Percentiles rank a stretch among this genome's conserved stretches.
phyloP scores from a whole-genome alignment of 1,140 invertebrate genomes.

The Hypsibius dujardini region DNA sequence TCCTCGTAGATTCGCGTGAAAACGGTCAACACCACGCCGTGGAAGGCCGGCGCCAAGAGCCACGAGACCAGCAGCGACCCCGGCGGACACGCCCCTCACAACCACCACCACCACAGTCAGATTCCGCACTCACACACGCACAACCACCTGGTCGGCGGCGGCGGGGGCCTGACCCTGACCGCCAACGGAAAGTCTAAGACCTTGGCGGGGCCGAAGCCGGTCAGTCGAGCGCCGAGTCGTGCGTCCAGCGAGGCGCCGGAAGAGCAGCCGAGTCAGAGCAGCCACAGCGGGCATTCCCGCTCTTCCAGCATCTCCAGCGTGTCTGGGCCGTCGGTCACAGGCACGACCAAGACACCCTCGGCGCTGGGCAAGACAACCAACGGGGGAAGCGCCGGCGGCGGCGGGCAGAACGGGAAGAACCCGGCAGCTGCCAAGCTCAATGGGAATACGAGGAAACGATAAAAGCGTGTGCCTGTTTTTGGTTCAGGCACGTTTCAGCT shows the following conservation, averaged over 20 bases:
- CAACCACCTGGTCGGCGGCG: background rate
- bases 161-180: constrained; percentile 36
- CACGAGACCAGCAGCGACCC: constrained; percentile 26
- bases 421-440: background rate
- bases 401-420: too few species aligned
- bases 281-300: constrained; percentile 8
- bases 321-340: background rate
- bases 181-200: constrained; percentile 42
- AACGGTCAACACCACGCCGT: constrained; percentile 28
- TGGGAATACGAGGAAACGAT: background rate
- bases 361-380: background rate
- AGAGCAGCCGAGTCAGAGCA: constrained; percentile 2
- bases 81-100: background rate
- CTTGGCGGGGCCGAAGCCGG: constrained; percentile 41
- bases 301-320: constrained; percentile 15
- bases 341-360: background rate
- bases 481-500: too few species aligned
- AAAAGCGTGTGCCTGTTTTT: background rate
- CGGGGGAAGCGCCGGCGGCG: background rate
- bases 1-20: constrained; percentile 30
- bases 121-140: background rate
- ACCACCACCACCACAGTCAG: background rate
- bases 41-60: constrained; percentile 26
- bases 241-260: constrained; percentile 54
- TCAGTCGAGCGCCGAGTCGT: constrained; percentile 62